phyloP scores from a whole-genome alignment of 2,888 invertebrate genomes.

The Drosophila neonasuta region DNA sequence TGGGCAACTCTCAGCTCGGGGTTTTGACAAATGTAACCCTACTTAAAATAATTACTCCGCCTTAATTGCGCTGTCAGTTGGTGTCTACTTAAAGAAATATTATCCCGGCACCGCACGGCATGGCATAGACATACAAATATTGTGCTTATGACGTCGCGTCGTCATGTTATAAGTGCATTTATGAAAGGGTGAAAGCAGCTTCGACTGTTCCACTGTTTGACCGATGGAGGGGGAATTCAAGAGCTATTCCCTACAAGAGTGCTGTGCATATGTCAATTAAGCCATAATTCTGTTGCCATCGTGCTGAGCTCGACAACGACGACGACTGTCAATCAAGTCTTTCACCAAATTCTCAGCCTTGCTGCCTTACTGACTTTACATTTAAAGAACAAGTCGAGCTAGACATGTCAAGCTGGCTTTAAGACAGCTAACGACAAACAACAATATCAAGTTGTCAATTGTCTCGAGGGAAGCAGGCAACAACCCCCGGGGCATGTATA shows the following conservation, averaged over 20 bases:
- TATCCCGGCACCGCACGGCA: slow-evolving; percentile 59
- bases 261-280: slow-evolving; percentile 76
- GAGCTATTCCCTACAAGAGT: slow-evolving; percentile 58
- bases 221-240: slow-evolving; percentile 23
- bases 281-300: slow-evolving; percentile 72
- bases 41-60: slow-evolving; percentile 77
- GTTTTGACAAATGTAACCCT: slow-evolving; percentile 74
- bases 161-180: slow-evolving; percentile 42
- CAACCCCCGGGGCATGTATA: slow-evolving; percentile 54
- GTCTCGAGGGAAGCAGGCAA: slow-evolving; percentile 46
- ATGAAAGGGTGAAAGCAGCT: slow-evolving; percentile 50
- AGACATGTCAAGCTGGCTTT: slow-evolving; percentile 68
- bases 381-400: slow-evolving; percentile 43
- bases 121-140: slow-evolving; percentile 61
- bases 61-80: slow-evolving; percentile 78
- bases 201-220: slow-evolving; percentile 1
- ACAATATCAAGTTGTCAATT: slow-evolving; percentile 68
- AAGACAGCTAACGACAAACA: slow-evolving; percentile 58
- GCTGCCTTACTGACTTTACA: slow-evolving; percentile 72
- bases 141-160: slow-evolving; percentile 31
- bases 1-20: slow-evolving; percentile 35
- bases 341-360: slow-evolving; percentile 41
- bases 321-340: slow-evolving; percentile 74
- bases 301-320: slow-evolving; percentile 58
- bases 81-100: slow-evolving; percentile 77